Base-by-base conservation (phyloP, 2,797 vertebrate genomes). In the Pyrocephalus nanus region DNA sequence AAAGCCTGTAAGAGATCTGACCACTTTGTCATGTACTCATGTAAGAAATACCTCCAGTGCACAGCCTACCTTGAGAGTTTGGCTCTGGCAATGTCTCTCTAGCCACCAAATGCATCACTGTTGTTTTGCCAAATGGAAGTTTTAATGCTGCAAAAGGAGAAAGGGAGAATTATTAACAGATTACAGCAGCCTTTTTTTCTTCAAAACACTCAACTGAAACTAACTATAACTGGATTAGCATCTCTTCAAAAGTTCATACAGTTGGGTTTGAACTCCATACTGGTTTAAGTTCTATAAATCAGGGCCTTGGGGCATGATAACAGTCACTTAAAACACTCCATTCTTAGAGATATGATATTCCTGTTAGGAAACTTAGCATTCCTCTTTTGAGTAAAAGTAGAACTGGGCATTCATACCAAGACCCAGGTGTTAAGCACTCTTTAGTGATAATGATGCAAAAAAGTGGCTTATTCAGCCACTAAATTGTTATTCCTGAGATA, bases 51-150 rank as follows among this genome's bases (percentile, higher is more conserved):
- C 12, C 29, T 30, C 57, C 29, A 18, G 32, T 8, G 30, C 26
- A 40, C 10, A 82, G 95, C 98, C 92, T 99, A 99, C 99, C 99
- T 99, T 99, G 99, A 98, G 99, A 99, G 97, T 99, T 99, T 98
- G 99, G 99, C 97, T 99, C 99, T 93, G 99, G 99, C 98, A 99
- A 98, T 36, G 99, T 99, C 98, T 99, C 99, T 98, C 99, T 99
- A 98, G 99, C 99, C 98, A 99, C 99, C 98, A 99, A 98, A 98
- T 99, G 99, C 99, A 99, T 99, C 98, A 99, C 99, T 95, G 99
- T 99, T 96, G 99, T 99, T 98, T 99, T 99, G 97, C 99, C 99
- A 97, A 99, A 98, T 93, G 99, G 99, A 97, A 99, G 99, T 98
- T 99, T 99, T 98, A 99, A 98, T 90, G 99, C 99, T 99, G 95